phyloP scores from a whole-genome alignment of 2,113 vertebrate genomes.

The Leucosticte australis region DNA sequence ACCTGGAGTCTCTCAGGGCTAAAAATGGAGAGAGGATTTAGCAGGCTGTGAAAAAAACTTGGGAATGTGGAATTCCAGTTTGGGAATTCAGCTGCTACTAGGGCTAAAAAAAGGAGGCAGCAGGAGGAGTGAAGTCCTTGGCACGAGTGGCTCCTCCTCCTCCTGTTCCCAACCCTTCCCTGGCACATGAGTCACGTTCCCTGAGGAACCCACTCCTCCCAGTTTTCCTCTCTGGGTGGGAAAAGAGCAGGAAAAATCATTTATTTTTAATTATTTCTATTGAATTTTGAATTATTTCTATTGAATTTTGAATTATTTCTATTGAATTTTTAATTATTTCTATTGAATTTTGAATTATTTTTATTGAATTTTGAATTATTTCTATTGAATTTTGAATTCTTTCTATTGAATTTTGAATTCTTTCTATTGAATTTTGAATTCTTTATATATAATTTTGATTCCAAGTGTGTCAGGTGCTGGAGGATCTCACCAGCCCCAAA shows the following conservation, averaged over 20 bases:
- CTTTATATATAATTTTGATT: too few relatives aligned
- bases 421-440: too few relatives aligned
- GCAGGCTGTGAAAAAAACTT: background rate
- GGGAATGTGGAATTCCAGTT: background rate
- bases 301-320: too few relatives aligned
- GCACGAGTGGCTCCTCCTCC: background rate
- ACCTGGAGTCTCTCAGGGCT: background rate
- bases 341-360: too few relatives aligned
- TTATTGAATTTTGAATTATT: too few relatives aligned
- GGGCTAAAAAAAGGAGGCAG: background rate
- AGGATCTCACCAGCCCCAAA: background rate
- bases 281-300: too few relatives aligned
- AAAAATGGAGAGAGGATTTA: background rate
- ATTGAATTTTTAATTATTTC: too few relatives aligned
- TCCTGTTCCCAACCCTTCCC: background rate
- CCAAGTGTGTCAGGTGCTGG: background rate
- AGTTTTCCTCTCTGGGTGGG: background rate
- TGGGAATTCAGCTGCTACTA: background rate
- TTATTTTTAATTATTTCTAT: too few relatives aligned
- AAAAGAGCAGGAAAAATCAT: background rate
- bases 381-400: too few relatives aligned
- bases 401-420: too few relatives aligned
- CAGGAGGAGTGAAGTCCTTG: background rate
- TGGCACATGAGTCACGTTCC: background rate
- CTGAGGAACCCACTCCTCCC: background rate